Conservation (phyloP, 1,140 invertebrate genomes). For the Stenopsyche tienmushanensis region DNA sequence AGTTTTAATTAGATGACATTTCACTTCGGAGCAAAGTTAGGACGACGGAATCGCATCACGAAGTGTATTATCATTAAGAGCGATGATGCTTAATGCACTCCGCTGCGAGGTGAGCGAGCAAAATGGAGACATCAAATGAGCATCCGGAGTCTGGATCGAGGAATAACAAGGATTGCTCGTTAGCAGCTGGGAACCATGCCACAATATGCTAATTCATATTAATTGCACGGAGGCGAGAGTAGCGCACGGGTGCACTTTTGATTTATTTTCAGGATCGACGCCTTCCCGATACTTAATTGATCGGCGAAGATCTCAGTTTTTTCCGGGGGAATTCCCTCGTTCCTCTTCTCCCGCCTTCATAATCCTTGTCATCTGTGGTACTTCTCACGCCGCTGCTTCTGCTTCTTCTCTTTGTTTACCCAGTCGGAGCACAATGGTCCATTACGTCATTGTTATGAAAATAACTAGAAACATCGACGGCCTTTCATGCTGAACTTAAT, state of each 20-base stretch:
- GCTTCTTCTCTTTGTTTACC: background rate
- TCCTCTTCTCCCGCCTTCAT: background rate
- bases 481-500: background rate
- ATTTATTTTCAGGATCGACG: too few species aligned
- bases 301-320: constrained; percentile 1
- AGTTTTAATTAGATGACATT: constrained; percentile 32
- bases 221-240: constrained; percentile 7
- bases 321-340: background rate
- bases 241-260: constrained; percentile 9
- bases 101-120: background rate
- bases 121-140: constrained; percentile 22
- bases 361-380: background rate
- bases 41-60: constrained; percentile 11
- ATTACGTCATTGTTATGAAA: background rate
- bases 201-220: constrained; percentile 28
- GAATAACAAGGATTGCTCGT: constrained; percentile 12
- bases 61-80: constrained; percentile 17
- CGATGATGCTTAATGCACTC: constrained; percentile 4
- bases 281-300: background rate
- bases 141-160: background rate
- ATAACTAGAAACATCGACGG: background rate
- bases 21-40: constrained; percentile 4
- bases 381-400: background rate
- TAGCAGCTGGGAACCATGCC: background rate
- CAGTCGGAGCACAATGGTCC: background rate